Base-by-base conservation (phyloP, 2,797 vertebrate species). In the Phalanger gymnotis region DNA sequence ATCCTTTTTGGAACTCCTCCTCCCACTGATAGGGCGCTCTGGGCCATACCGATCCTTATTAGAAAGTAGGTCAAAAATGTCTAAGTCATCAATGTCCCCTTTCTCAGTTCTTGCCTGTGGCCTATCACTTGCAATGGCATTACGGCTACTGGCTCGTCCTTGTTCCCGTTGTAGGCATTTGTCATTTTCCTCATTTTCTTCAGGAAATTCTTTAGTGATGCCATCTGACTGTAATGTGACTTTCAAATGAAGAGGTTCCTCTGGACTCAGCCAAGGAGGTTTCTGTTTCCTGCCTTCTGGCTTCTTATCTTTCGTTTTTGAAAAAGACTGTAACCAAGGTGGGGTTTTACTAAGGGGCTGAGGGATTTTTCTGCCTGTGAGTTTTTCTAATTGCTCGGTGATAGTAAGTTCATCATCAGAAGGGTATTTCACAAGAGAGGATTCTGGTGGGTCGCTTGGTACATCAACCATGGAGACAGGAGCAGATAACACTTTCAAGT, bases 321-420 rank as follows among this genome's bases (percentile, higher is more conserved):
- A 91, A 92, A 98, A 96, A 11, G 99, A 98, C 95, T 99, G 99
- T n/a, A 99, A 98, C 99, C 99, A 99, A 95, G 99, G 98, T 0
- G 99, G 99, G 25, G 99, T 54, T 89, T 98, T 98, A 51, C 98
- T 98, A 9, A 99, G 97, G 1, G 98, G 98, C 94, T 98, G 98
- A 57, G 98, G 93, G 66, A 98, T 19, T 95, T 98, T 98, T 96
- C 94, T 98, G 93, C 98, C 98, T 0, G 55, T 97, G 90, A 98
- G 93, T 92, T 96, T 99, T 93, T 99, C 99, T 97, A 97, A 98
- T 95, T 98, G 98, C 93, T 99, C 98, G 0, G 97, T 98, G 92
- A 98, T 96, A 25, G 95, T 96, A 19, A 98, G 97, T 10, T 98
- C 98, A 91, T 98, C 98, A 5, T 99, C 99, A 53, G 56, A 96